Percentiles rank a stretch among this genome's conserved stretches.
Conservation (phyloP, 2,888 invertebrate species). For the Eustalomyia histrio region DNA sequence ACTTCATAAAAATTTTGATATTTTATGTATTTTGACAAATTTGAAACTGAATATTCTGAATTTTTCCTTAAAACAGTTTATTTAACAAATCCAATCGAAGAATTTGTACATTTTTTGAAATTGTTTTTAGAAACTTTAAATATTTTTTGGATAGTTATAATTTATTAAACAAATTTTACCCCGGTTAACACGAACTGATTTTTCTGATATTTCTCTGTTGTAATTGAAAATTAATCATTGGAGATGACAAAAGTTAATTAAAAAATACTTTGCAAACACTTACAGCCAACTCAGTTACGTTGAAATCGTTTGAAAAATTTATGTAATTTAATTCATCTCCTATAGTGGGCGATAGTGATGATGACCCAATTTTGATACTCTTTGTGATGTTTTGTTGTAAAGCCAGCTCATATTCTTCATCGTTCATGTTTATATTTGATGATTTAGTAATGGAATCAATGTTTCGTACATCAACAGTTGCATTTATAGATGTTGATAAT, state of each 20-base stretch:
- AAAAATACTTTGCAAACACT: slow-evolving; percentile 20
- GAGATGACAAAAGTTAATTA: neutral
- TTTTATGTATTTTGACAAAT: too few species aligned
- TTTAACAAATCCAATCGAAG: too few species aligned
- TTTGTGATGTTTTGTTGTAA: slow-evolving; percentile 11
- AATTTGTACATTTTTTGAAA: too few species aligned
- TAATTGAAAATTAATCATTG: too few species aligned
- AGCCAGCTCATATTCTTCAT: slow-evolving; percentile 26
- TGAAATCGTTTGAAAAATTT: slow-evolving; percentile 35
- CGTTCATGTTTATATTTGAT: slow-evolving; percentile 20
- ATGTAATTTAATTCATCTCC: slow-evolving; percentile 30
- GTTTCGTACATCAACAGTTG: slow-evolving; percentile 14
- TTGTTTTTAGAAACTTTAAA: too few species aligned
- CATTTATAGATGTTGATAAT: slow-evolving; percentile 33
- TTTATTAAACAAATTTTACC: too few species aligned
- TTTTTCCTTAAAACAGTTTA: too few species aligned
- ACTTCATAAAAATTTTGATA: too few species aligned
- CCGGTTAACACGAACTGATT: too few species aligned
- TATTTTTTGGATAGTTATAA: too few species aligned
- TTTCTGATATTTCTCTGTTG: too few species aligned
- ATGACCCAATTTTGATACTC: slow-evolving; percentile 11
- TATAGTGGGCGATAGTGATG: neutral
- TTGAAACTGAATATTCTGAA: too few species aligned
- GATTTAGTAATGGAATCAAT: slow-evolving; percentile 20
- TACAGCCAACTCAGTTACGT: slow-evolving; percentile 45